These are phyloP conservation scores for Drosophila gaucha DNA, from an alignment of 2,888 invertebrate genomes.

Conservation along the genomic window DNA sequence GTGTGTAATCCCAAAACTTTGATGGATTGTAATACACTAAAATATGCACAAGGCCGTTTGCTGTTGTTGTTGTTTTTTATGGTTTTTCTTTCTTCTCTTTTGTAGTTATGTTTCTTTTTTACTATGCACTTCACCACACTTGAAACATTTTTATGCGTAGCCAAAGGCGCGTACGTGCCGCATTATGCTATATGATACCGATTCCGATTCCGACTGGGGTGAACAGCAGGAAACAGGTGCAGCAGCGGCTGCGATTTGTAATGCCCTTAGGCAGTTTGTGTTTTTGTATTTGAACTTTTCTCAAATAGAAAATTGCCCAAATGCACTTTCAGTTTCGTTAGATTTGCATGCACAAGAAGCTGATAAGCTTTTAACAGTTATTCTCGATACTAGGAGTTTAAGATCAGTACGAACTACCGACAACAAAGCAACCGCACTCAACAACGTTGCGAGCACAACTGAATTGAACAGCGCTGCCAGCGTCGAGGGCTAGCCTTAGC, in stretches of 20 bases:
- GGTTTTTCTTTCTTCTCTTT: conserved; percentile 15
- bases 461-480: conserved; percentile 29
- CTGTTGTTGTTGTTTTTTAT: conserved; percentile 14
- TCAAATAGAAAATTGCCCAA: conserved; percentile 5
- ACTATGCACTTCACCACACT: conserved; percentile 62
- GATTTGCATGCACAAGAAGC: conserved; percentile 7
- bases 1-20: conserved; percentile 65
- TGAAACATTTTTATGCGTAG: conserved; percentile 67
- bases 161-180: conserved; percentile 71
- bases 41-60: conserved; percentile 63
- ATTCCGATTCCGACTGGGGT: conserved; percentile 24
- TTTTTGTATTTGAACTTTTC: no score
- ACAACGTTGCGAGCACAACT: conserved; percentile 46
- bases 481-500: conserved; percentile 63
- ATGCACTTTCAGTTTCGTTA: conserved; percentile 59
- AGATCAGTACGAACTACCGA: conserved; percentile 6
- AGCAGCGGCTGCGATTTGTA: conserved; percentile 41
- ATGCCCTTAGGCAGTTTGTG: background rate
- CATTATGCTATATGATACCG: conserved; percentile 28
- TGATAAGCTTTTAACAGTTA: conserved; percentile 32
- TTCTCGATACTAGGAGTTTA: background rate
- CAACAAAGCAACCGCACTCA: conserved; percentile 54
- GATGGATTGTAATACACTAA: conserved; percentile 47
- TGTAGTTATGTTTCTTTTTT: conserved; percentile 39
- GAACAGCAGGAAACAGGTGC: conserved; percentile 72